Conservation (phyloP, 2,113 vertebrate species). For the Psilopogon haemacephalus region DNA sequence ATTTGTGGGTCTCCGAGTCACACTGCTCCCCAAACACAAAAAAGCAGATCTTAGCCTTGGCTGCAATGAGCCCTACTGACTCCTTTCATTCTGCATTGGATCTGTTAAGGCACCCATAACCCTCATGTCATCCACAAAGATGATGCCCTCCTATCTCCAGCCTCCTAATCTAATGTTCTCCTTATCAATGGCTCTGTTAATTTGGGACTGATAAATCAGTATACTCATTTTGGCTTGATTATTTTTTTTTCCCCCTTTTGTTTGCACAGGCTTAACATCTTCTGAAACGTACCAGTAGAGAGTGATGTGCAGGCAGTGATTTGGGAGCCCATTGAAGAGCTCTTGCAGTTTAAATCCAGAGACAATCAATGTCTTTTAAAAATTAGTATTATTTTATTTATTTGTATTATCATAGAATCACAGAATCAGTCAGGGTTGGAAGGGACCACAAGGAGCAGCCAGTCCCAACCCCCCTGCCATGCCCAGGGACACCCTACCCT, state of each 20-base stretch:
- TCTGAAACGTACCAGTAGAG: background rate
- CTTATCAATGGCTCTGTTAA: background rate
- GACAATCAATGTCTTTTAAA: too few species aligned
- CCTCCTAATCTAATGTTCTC: background rate
- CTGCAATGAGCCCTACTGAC: background rate
- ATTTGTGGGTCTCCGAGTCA: conserved; percentile 5
- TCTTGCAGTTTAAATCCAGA: background rate
- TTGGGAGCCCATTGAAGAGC: background rate
- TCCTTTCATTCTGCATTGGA: background rate
- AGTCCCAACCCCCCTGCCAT: too few species aligned
- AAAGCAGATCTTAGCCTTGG: background rate
- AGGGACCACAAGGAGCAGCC: too few species aligned
- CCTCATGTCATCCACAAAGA: background rate
- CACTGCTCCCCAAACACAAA: background rate
- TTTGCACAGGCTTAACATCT: background rate
- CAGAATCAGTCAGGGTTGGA: too few species aligned
- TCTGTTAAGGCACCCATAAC: background rate
- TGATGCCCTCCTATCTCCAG: background rate
- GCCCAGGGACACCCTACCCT: too few species aligned
- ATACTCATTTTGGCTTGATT: background rate
- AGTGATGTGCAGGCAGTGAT: background rate
- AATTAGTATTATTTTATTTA: too few species aligned
- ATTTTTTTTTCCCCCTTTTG: background rate
- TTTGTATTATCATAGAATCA: too few species aligned
- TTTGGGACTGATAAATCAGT: background rate